These are phyloP conservation scores for Piprites chloris DNA, from an alignment of 2,113 vertebrate species.

Conservation along the genomic window DNA sequence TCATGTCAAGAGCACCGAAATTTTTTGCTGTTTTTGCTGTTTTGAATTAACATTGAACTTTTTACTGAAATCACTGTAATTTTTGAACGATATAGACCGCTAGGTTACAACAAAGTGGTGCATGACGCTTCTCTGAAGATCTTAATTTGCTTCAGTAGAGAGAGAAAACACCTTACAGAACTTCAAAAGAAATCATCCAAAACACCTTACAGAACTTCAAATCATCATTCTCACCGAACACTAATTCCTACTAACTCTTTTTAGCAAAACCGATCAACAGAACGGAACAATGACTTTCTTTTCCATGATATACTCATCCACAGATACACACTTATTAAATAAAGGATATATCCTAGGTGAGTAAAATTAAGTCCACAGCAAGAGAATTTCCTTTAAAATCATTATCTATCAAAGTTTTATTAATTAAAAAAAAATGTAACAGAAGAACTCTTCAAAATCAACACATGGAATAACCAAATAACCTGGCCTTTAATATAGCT, in stretches of 20 bases:
- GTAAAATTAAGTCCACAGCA: not conserved
- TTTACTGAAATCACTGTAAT: not conserved
- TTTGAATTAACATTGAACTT: not conserved
- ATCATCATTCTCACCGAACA: not conserved
- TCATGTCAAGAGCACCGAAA: not conserved
- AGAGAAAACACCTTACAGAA: not conserved
- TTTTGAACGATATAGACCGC: not conserved
- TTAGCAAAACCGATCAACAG: not conserved
- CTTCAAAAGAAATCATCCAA: not conserved
- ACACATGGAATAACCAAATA: not conserved
- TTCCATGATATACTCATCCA: not conserved
- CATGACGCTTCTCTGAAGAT: not conserved
- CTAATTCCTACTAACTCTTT: not conserved
- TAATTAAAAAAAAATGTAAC: not conserved
- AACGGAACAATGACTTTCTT: not conserved
- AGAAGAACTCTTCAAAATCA: not conserved
- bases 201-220: not conserved
- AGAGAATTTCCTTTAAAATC: not conserved
- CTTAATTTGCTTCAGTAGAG: not conserved
- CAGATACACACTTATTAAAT: not conserved
- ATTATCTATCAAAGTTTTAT: not conserved
- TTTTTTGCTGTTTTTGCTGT: not conserved
- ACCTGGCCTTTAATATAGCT: not conserved
- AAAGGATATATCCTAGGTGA: not conserved
- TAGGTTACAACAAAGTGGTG: not conserved